These are phyloP conservation scores for Brachionus angularis DNA, from an alignment of 1,140 invertebrate species.

Conservation along the genomic window DNA sequence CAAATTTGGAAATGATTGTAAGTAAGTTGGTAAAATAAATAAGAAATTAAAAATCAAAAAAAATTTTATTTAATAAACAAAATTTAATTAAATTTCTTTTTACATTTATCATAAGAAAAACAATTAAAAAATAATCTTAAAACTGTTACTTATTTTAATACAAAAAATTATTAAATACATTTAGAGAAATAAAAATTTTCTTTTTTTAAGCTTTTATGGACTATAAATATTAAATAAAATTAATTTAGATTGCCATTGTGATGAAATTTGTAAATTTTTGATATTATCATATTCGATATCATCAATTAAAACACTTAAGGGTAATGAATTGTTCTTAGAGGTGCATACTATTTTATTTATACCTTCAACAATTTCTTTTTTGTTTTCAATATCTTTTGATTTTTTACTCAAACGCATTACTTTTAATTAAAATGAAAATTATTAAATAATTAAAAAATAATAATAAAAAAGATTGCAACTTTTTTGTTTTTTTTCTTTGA, in stretches of 20 bases:
- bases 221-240: conserved; percentile 5
- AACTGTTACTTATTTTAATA: too few relatives aligned
- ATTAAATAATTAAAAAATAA: conserved; percentile 5
- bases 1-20: too few relatives aligned
- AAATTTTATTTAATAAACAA: too few relatives aligned
- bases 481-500: conserved; percentile 27
- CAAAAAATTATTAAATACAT: too few relatives aligned
- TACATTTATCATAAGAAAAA: too few relatives aligned
- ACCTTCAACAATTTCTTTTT: conserved; percentile 4
- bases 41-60: too few relatives aligned
- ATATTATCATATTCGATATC: conserved; percentile 1
- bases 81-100: too few relatives aligned
- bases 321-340: background rate
- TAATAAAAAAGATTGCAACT: background rate
- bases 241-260: background rate
- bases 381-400: conserved; percentile 1
- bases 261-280: conserved; percentile 14
- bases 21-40: too few relatives aligned
- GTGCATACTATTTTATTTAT: conserved; percentile 1
- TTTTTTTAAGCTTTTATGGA: too few relatives aligned
- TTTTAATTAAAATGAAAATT: background rate
- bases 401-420: conserved; percentile 25
- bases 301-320: conserved; percentile 25
- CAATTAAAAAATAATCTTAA: too few relatives aligned
- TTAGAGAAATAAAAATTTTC: too few relatives aligned